Evolutionary conservation across 2,888 invertebrate genomes (phyloP).

Genomic region (Nineta flava): DNA sequence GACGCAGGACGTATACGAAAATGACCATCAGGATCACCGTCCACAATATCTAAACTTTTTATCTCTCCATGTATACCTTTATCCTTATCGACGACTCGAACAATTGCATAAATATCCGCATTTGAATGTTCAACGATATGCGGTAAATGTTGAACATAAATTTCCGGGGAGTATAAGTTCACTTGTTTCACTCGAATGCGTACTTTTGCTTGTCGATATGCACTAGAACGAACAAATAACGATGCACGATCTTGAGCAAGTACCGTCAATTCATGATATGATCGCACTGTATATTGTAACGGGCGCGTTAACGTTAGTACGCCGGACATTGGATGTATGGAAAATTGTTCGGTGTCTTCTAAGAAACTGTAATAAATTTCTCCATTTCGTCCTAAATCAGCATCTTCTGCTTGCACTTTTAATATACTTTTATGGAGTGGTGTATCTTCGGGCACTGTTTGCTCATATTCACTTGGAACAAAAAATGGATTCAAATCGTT

Average conservation of each 20-base stretch:
- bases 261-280: conserved; percentile 60
- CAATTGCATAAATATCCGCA: conserved; percentile 77
- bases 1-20: conserved; percentile 54
- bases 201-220: conserved; percentile 57
- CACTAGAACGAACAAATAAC: conserved; percentile 33
- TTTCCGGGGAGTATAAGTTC: conserved; percentile 74
- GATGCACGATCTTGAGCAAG: conserved; percentile 74
- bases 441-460: conserved; percentile 75
- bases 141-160: conserved; percentile 63
- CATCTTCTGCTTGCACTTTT: conserved; percentile 70
- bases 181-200: conserved; percentile 62
- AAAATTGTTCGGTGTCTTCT: conserved; percentile 68
- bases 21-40: conserved; percentile 80
- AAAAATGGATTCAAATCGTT: conserved; percentile 91
- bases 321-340: conserved; percentile 86
- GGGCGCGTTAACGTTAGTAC: conserved; percentile 69
- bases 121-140: conserved; percentile 67
- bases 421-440: conserved; percentile 68
- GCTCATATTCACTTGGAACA: conserved; percentile 75
- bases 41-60: conserved; percentile 64
- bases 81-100: conserved; percentile 71
- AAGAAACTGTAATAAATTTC: conserved; percentile 92
- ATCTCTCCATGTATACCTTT: conserved; percentile 73
- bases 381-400: conserved; percentile 89
- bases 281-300: conserved; percentile 51